phyloP scores from a whole-genome alignment of 2,113 vertebrate genomes.

The Pampusana beccarii region DNA sequence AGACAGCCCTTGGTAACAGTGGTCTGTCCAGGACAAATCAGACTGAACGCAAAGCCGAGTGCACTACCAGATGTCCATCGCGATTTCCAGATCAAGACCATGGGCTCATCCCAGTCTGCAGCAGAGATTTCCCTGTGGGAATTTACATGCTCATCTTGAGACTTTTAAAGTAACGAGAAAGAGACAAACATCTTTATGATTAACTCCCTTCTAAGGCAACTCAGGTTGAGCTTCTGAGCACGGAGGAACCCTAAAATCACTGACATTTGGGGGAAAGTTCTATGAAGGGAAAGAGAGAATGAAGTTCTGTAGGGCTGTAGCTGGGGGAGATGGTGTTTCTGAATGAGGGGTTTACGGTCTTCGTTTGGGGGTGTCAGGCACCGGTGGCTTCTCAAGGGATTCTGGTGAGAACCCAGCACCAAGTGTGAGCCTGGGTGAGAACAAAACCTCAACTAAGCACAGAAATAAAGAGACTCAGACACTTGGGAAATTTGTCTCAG shows the following conservation, averaged over 20 bases:
- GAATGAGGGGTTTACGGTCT: background rate
- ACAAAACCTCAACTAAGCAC: background rate
- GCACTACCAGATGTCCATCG: rapidly evolving
- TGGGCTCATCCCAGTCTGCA: background rate
- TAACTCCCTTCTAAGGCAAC: background rate
- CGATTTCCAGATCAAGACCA: rapidly evolving
- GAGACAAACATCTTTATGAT: background rate
- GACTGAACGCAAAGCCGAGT: background rate
- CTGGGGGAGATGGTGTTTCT: background rate
- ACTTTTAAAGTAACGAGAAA: background rate
- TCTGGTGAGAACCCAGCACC: background rate
- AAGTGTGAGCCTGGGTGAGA: background rate
- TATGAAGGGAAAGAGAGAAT: background rate
- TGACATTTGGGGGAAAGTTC: background rate
- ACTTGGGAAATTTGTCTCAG: background rate
- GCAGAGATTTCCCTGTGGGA: background rate
- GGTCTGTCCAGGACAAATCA: background rate
- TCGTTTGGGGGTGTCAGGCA: background rate
- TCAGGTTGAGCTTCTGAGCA: background rate
- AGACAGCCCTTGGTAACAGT: background rate
- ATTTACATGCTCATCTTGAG: background rate
- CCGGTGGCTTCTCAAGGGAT: background rate
- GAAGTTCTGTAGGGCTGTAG: background rate
- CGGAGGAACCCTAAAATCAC: background rate
- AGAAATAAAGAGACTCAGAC: background rate